phyloP scores from a whole-genome alignment of 2,888 invertebrate species.

The Sphaerophoria rueppellii region DNA sequence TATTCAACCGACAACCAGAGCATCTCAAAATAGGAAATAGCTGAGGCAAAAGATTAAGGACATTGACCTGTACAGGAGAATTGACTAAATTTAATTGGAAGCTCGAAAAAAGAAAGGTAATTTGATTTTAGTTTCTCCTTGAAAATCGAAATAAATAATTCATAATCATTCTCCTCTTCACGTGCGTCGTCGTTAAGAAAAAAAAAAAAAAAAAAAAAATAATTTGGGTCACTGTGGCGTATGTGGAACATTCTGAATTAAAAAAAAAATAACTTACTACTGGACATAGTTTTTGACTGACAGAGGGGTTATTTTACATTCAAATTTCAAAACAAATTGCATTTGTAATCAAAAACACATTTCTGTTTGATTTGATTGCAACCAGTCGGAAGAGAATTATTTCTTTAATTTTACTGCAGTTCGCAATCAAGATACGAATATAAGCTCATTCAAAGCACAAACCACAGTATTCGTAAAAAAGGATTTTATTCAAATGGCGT shows the following conservation, averaged over 20 bases:
- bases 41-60: neutral
- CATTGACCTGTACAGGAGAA: slow-evolving; percentile 33
- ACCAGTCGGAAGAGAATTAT: neutral
- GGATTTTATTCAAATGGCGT: slow-evolving; percentile 13
- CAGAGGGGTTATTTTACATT: neutral
- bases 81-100: slow-evolving; percentile 21
- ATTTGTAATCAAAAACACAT: slow-evolving; percentile 12
- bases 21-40: slow-evolving; percentile 10
- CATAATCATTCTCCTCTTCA: too few species aligned
- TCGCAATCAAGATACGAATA: neutral
- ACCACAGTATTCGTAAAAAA: neutral
- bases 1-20: slow-evolving; percentile 11
- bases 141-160: neutral
- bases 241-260: too few species aligned
- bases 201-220: too few species aligned
- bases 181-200: too few species aligned
- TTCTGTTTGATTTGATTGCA: slow-evolving; percentile 8
- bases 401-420: neutral
- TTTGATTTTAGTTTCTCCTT: neutral
- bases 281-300: neutral
- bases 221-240: too few species aligned
- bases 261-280: too few species aligned
- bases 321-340: slow-evolving; percentile 6
- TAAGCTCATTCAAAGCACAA: neutral
- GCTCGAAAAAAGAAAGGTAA: neutral